A percentile compares a stretch with the other conserved stretches of the same genome.
phyloP scores from a whole-genome alignment of 2,888 invertebrate species.

The Drosophila mimetica region DNA sequence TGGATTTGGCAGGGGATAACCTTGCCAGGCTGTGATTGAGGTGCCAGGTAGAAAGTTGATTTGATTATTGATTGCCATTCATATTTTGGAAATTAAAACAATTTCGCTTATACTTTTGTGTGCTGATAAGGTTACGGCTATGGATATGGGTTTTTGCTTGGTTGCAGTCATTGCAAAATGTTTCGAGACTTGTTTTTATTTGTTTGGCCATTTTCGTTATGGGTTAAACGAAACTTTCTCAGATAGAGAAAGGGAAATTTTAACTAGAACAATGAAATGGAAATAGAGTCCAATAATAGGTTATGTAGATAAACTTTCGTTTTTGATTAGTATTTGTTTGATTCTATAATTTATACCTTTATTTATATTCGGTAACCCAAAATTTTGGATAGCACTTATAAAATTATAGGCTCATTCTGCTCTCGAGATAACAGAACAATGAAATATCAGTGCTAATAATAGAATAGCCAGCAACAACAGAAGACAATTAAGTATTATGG shows the following conservation, averaged over 20 bases:
- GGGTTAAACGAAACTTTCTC: constrained; percentile 12
- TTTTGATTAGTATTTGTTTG: neutral
- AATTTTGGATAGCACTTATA: neutral
- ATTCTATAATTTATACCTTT: neutral
- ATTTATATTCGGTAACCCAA: neutral
- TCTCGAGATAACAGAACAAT: constrained; percentile 5
- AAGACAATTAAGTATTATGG: constrained; percentile 68
- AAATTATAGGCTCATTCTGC: constrained; percentile 3
- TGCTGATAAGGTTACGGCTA: constrained; percentile 37
- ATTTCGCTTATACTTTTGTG: constrained; percentile 43
- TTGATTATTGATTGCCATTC: constrained; percentile 74
- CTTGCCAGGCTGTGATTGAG: constrained; percentile 50
- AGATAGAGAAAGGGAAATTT: constrained; percentile 26
- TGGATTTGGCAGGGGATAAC: constrained; percentile 32
- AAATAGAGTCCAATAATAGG: neutral
- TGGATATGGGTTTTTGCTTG: constrained; percentile 26
- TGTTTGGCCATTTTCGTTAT: constrained; percentile 4
- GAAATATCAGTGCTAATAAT: constrained; percentile 21
- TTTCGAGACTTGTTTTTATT: constrained; percentile 19
- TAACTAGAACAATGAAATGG: constrained; percentile 2
- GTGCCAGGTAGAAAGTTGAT: constrained; percentile 68
- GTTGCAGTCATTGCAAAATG: constrained; percentile 19
- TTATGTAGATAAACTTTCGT: neutral
- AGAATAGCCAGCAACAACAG: constrained; percentile 46
- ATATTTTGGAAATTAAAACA: constrained; percentile 60